Conservation (phyloP, 2,888 invertebrate species). For the Trissolcus japonicus region DNA sequence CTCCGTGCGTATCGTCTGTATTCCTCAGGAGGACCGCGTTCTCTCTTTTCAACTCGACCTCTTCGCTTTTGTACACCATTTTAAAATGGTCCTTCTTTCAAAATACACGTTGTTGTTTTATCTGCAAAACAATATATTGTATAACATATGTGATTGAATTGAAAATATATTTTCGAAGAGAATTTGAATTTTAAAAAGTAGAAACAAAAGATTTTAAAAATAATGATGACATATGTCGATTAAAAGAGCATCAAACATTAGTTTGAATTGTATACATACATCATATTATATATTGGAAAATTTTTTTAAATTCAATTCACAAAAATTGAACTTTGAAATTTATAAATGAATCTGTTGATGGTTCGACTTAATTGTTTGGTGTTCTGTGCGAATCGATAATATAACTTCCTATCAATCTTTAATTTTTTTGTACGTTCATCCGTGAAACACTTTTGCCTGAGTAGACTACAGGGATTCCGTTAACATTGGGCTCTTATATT, state of each 20-base stretch:
- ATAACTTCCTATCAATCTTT: conserved; percentile 50
- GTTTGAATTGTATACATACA: too few species aligned
- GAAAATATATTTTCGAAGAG: too few species aligned
- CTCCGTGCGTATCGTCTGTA: conserved; percentile 47
- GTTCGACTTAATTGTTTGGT: conserved; percentile 27
- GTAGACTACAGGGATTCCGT: conserved; percentile 58
- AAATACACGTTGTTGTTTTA: conserved; percentile 5
- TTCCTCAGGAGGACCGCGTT: conserved; percentile 39
- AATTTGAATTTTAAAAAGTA: too few species aligned
- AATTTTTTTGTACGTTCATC: conserved; percentile 50
- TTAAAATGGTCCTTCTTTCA: conserved; percentile 30
- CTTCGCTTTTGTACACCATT: conserved; percentile 37
- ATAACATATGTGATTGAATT: too few species aligned
- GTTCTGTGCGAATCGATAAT: conserved; percentile 27
- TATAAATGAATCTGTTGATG: neutral
- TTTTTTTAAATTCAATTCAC: too few species aligned
- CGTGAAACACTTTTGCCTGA: conserved; percentile 54
- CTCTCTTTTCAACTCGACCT: conserved; percentile 53
- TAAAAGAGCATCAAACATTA: too few species aligned
- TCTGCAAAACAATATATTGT: too few species aligned
- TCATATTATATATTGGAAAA: too few species aligned
- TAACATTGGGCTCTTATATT: conserved; percentile 54
- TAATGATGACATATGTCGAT: too few species aligned
- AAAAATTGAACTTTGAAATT: too few species aligned
- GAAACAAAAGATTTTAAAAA: too few species aligned